These are phyloP conservation scores for Acrobasis suavella DNA, from an alignment of 2,888 invertebrate species.

Conservation along the genomic window DNA sequence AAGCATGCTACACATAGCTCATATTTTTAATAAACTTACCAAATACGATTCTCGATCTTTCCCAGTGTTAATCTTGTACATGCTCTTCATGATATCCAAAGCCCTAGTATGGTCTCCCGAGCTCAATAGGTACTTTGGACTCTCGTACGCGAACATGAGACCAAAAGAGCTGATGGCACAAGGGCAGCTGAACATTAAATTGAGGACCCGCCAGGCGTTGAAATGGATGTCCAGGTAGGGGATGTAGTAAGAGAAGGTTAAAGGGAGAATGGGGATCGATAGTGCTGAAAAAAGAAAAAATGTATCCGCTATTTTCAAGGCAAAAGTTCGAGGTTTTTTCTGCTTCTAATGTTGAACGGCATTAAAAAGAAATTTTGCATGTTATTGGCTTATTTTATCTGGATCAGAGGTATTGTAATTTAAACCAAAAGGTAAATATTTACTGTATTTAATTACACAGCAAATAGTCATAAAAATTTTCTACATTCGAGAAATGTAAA, in stretches of 20 bases:
- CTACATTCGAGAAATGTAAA: no score
- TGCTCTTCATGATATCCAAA: constrained; percentile 60
- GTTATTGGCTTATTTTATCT: no score
- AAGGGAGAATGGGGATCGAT: constrained; percentile 67
- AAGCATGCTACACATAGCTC: no score
- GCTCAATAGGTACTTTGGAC: constrained; percentile 87
- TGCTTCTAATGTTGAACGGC: no score
- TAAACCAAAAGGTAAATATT: no score
- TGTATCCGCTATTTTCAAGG: no score
- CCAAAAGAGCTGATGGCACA: constrained; percentile 83
- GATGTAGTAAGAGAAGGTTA: constrained; percentile 68
- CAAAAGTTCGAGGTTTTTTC: no score
- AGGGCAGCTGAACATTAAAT: constrained; percentile 84
- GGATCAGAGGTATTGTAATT: no score
- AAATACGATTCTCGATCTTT: constrained; percentile 50
- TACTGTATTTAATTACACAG: no score
- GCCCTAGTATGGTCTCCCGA: constrained; percentile 81
- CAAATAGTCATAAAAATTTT: no score
- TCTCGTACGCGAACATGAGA: constrained; percentile 84
- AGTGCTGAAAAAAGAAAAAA: constrained; percentile 5
- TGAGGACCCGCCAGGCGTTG: constrained; percentile 88
- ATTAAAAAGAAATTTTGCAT: no score
- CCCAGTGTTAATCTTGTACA: constrained; percentile 58
- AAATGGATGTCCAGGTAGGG: constrained; percentile 77
- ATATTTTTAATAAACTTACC: constrained; percentile 40